Evolutionary conservation across 1,140 invertebrate species (phyloP).

Genomic region (Hetaerina americana): DNA sequence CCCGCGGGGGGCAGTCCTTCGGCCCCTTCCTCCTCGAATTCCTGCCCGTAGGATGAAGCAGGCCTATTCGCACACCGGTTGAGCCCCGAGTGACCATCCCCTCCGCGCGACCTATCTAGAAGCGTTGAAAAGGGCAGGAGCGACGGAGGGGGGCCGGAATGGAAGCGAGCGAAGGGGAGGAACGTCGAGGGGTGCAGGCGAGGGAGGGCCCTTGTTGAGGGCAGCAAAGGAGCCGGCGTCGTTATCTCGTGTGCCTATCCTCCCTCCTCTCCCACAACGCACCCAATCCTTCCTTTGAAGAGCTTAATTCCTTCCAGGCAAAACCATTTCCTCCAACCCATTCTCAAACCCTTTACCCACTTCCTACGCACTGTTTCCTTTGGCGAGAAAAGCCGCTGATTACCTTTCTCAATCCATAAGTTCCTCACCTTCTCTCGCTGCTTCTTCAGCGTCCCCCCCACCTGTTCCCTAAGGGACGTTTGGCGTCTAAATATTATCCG

Average conservation of each 20-base stretch:
- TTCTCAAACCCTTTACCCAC: too few species aligned
- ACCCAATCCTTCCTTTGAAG: background rate
- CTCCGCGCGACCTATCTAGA: background rate
- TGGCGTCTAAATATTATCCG: too few species aligned
- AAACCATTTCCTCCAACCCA: background rate
- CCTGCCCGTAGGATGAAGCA: too few species aligned
- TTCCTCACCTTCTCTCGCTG: background rate
- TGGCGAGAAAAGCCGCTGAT: too few species aligned
- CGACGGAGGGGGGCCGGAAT: background rate
- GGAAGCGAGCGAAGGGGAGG: background rate
- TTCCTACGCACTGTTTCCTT: too few species aligned
- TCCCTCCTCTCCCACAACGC: background rate
- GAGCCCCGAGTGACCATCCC: background rate
- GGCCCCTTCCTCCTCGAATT: too few species aligned
- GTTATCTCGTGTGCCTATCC: background rate
- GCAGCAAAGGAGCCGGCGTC: background rate
- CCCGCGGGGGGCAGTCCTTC: too few species aligned
- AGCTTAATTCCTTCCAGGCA: background rate
- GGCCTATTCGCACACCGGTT: too few species aligned
- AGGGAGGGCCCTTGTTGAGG: background rate
- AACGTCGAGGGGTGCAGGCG: background rate
- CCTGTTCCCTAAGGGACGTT: background rate
- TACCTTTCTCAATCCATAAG: background rate
- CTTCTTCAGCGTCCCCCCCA: background rate
- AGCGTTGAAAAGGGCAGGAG: background rate